Percentiles rank a stretch among this genome's conserved stretches.
These are phyloP conservation scores for Agrypnus murinus DNA, from an alignment of 2,888 invertebrate species.

Conservation along the genomic window DNA sequence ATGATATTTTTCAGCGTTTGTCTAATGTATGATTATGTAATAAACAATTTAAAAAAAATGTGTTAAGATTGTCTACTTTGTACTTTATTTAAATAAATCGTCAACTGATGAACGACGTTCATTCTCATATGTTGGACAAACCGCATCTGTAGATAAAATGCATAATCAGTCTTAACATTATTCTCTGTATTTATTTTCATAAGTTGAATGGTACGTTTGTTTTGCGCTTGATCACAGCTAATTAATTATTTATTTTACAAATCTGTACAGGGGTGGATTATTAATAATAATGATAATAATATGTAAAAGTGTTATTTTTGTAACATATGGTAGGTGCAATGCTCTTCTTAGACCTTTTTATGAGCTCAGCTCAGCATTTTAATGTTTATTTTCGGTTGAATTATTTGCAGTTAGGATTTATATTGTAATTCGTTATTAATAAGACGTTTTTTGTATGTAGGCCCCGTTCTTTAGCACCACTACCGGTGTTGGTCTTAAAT, in stretches of 20 bases:
- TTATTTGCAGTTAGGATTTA: constrained; percentile 47
- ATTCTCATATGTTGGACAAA: constrained; percentile 56
- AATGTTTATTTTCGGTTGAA: constrained; percentile 61
- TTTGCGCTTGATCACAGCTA: constrained; percentile 35
- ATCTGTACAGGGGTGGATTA: constrained; percentile 42
- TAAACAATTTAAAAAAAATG: constrained; percentile 37
- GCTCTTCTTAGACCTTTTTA: constrained; percentile 65
- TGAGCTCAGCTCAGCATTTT: constrained; percentile 61
- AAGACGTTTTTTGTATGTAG: constrained; percentile 49
- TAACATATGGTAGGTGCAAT: constrained; percentile 69
- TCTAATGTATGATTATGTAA: constrained; percentile 55
- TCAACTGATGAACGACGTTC: constrained; percentile 21
- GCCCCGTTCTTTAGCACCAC: constrained; percentile 39
- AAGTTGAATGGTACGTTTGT: constrained; percentile 40
- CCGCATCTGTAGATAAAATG: constrained; percentile 50
- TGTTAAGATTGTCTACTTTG: constrained; percentile 38
- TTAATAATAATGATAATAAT: constrained; percentile 17
- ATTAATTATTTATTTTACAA: constrained; percentile 46
- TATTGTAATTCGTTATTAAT: constrained; percentile 51
- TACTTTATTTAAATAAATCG: constrained; percentile 36
- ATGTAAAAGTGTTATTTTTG: constrained; percentile 62
- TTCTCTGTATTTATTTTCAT: constrained; percentile 47
- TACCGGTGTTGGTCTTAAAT: constrained; percentile 36
- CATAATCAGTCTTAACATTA: constrained; percentile 45
- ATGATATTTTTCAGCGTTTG: constrained; percentile 59